Base-by-base conservation (phyloP, 2,113 vertebrate species). In the Grantiella picta region DNA sequence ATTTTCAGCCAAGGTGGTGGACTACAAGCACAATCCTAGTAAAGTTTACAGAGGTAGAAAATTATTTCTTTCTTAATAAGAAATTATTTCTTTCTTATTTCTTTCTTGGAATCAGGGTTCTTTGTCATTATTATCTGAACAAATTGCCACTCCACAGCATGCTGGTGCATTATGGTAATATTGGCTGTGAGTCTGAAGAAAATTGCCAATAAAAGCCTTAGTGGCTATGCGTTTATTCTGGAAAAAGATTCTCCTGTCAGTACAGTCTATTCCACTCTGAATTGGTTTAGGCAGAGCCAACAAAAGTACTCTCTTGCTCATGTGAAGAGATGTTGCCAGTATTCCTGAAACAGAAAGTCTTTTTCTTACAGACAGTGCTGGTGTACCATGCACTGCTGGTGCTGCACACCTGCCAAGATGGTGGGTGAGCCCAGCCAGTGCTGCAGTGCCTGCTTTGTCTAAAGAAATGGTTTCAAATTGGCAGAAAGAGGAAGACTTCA, bases 341-440 rank as follows among this genome's bases (percentile, higher is more conserved):
- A 10, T 28, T 77, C 50, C 64, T 91, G 35, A 49, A 83, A 47
- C 14, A 83, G 59, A 69, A 79, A 38, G 22, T 4, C 21, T 52
- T 72, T 35, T 42, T 12, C 12, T 7, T 7, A 29, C 17, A 52
- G 68, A 15, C 21, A 76, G 11, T 3, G 23, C 40, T 27, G 5
- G 16, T 3, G 4, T 19, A 45, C 15, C 21, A 2, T 20, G 49
- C 1, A 0, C 31, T 45, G 36, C 47, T 12, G 3, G 38, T 45
- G 50, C 71, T 42, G 28, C 56, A 14, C 0, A 3, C 15, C 52
- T 82, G 40, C 50, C 53, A 70, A 44, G 52, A 2, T 28, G 52
- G 19, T 42, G 16, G 10, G 12, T 45, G 49, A 70, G 14, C 23
- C 47, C 2, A 0, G 0, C 7, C 1, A 0, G 10, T 50, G 5